Evolutionary conservation across 2,888 invertebrate species (phyloP).

Genomic region (Poecilus cupreus): DNA sequence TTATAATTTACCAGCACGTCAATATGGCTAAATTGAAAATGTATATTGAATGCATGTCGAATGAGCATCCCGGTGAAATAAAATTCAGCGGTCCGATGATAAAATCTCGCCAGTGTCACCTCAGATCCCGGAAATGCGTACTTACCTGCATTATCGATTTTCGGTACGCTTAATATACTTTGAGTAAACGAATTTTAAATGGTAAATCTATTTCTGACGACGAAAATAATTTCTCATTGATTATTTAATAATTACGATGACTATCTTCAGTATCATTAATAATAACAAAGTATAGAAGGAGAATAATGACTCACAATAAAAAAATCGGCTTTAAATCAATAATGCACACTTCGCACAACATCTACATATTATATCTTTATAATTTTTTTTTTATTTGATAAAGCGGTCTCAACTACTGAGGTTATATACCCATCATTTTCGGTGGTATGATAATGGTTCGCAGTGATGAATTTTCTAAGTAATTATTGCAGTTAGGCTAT

Average conservation of each 20-base stretch:
- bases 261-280: constrained; percentile 12
- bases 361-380: too few relatives aligned
- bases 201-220: constrained; percentile 30
- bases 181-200: background rate
- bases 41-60: constrained; percentile 11
- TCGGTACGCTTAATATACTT: background rate
- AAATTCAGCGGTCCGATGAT: background rate
- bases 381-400: too few relatives aligned
- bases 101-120: too few relatives aligned
- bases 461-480: too few relatives aligned
- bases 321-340: too few relatives aligned
- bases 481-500: too few relatives aligned
- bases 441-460: too few relatives aligned
- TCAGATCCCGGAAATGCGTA: too few relatives aligned
- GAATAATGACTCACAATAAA: too few relatives aligned
- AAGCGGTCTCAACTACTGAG: too few relatives aligned
- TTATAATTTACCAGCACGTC: constrained; percentile 14
- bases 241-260: constrained; percentile 24
- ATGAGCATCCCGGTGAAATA: background rate
- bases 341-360: too few relatives aligned
- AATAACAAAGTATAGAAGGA: background rate
- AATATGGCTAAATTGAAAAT: constrained; percentile 15
- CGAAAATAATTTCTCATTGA: constrained; percentile 23
- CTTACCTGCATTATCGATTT: background rate
- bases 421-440: too few relatives aligned